Evolutionary conservation across 1,140 invertebrate genomes (phyloP), one percentile per base, ranked within the genome.

Genomic region (Zaprionus lachaisei): DNA sequence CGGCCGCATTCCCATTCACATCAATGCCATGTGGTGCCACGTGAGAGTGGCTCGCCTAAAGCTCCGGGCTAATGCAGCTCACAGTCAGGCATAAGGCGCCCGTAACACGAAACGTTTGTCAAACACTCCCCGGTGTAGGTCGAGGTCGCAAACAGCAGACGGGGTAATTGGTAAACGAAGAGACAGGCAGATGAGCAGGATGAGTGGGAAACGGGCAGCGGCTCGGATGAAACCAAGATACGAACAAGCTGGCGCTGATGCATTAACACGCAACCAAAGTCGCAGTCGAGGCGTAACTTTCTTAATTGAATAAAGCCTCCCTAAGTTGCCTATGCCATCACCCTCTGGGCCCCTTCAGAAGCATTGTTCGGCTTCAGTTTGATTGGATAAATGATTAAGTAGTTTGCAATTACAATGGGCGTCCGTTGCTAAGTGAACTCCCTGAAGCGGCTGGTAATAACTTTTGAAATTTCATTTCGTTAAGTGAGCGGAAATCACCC

Each of bases 371-470:
- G 41, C 62, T 57, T 58, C 17, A 24, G 57, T 73, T 56, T 70
- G 76, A 82, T 85, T 86, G 76, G 67, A 76, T 81, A 76, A 76
- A 72, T 81, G 76, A 85, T 81, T 81, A 81, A 84, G 58, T 68
- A 60, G 65, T 37, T 65, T 60, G 26, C 72, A 77, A 73, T 73
- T 77, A 62, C 66, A 69, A 62, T 69, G 22, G 41, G 26, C 26
- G 37, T 37, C 22, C 31, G 64, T 17, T 54, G 37, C 15, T 55
- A 62, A 26, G 31, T n/a, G n/a, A 58, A 14, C 31, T 41, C 28
- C n/a, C 17, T 9, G 47, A 69, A 38, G 51, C 41, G 5, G 26
- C 20, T 7, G 26, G 49, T 60, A 49, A 69, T 69, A 58, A 60
- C 20, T 69, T 69, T 69, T 68, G 12, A 22, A 26, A 63, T 58